A percentile compares a stretch with the other conserved stretches of the same genome.
These are phyloP conservation scores for Rhaphigaster nebulosa DNA, from an alignment of 2,888 invertebrate genomes.

Conservation along the genomic window DNA sequence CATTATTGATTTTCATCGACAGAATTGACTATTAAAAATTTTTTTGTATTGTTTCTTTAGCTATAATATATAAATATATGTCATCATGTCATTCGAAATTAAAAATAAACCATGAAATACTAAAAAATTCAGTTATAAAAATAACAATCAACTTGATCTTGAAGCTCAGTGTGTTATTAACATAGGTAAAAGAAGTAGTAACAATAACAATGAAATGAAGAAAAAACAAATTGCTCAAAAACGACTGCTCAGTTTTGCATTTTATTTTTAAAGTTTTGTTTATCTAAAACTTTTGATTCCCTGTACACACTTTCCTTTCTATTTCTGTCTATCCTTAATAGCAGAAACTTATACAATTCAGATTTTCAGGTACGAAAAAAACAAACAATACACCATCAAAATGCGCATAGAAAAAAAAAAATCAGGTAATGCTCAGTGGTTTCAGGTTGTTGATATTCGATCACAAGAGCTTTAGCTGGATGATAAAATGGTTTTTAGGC, in stretches of 20 bases:
- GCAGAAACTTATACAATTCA: not conserved
- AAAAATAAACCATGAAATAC: too few species aligned
- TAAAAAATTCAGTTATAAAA: too few species aligned
- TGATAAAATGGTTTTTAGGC: slow-evolving; percentile 41
- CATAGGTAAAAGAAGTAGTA: too few species aligned
- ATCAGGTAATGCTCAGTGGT: not conserved
- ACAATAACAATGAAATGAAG: not conserved
- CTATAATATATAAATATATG: too few species aligned
- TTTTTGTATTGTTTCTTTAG: too few species aligned
- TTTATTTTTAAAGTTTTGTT: not conserved
- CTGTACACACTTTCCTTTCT: not conserved
- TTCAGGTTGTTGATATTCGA: not conserved
- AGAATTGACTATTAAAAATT: too few species aligned
- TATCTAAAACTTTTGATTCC: not conserved
- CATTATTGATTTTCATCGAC: too few species aligned
- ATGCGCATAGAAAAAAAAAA: not conserved
- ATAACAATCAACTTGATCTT: too few species aligned
- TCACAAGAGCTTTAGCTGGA: not conserved
- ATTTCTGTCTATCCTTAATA: not conserved
- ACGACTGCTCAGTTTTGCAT: not conserved
- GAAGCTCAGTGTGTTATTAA: too few species aligned
- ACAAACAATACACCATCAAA: not conserved
- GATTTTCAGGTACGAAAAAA: not conserved
- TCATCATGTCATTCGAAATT: too few species aligned
- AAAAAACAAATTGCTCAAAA: not conserved